These are phyloP conservation scores for Gasteruption jaculator DNA, from an alignment of 2,888 invertebrate genomes.

Conservation along the genomic window DNA sequence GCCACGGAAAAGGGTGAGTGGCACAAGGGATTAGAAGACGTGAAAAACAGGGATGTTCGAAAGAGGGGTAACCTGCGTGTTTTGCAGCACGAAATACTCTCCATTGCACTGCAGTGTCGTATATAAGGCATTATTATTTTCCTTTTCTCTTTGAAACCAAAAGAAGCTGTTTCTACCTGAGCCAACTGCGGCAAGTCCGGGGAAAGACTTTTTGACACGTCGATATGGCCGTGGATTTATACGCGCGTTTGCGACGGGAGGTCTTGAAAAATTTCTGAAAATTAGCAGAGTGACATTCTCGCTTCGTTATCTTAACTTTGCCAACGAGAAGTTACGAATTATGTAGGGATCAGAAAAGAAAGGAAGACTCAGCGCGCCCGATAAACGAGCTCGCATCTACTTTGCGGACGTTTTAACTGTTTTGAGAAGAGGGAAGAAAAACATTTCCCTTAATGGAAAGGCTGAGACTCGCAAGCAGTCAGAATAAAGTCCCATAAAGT, in stretches of 20 bases:
- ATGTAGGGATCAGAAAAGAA: slow-evolving; percentile 20
- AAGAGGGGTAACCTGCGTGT: slow-evolving; percentile 36
- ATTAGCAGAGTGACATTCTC: slow-evolving; percentile 41
- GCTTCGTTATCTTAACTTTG: slow-evolving; percentile 35
- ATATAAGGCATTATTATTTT: slow-evolving; percentile 45
- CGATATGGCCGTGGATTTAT: no score
- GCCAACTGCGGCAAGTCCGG: no score
- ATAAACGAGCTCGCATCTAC: slow-evolving; percentile 40
- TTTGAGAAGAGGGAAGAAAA: slow-evolving; percentile 23
- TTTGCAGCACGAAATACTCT: slow-evolving; percentile 48
- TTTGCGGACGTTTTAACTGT: slow-evolving; percentile 39
- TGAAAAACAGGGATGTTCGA: slow-evolving; percentile 13
- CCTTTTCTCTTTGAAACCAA: slow-evolving; percentile 32
- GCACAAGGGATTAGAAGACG: slow-evolving; percentile 19
- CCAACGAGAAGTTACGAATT: slow-evolving; percentile 15
- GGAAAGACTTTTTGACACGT: no score
- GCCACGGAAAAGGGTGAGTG: slow-evolving; percentile 28
- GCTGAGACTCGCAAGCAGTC: no score
- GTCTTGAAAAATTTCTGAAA: slow-evolving; percentile 46
- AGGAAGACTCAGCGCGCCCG: slow-evolving; percentile 17
- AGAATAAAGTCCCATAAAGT: no score
- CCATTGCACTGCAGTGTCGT: slow-evolving; percentile 45
- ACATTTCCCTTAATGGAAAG: slow-evolving; percentile 33
- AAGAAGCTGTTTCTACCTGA: no score
- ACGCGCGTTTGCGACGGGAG: no score